phyloP scores from a whole-genome alignment of 2,888 invertebrate genomes.

The Bembecia ichneumoniformis region DNA sequence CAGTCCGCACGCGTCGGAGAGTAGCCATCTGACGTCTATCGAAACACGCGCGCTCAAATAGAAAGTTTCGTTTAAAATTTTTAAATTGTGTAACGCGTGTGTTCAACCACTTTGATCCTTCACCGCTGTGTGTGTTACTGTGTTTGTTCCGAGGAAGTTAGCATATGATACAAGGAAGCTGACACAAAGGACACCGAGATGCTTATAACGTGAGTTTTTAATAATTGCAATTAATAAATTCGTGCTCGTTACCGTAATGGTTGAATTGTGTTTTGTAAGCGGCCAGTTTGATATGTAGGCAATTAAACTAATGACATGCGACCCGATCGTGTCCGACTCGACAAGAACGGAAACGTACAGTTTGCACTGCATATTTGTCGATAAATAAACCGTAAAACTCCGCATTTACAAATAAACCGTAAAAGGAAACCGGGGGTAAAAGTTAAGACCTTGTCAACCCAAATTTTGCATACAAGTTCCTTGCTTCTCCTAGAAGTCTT shows the following conservation, averaged over 20 bases:
- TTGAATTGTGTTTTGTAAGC: conserved; percentile 14
- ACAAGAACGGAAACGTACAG: not conserved
- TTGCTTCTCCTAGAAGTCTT: no score
- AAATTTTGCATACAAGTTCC: no score
- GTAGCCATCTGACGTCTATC: conserved; percentile 19
- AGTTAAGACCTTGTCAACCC: no score
- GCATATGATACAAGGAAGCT: conserved; percentile 54
- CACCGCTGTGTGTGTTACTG: conserved; percentile 26
- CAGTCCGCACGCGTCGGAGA: conserved; percentile 27
- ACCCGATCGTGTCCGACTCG: not conserved
- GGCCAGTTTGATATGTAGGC: conserved; percentile 2
- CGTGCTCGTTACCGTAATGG: conserved; percentile 32
- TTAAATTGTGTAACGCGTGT: conserved; percentile 1
- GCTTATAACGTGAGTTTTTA: conserved; percentile 63
- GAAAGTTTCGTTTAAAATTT: conserved; percentile 35
- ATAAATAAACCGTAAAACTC: conserved; percentile 1
- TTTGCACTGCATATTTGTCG: not conserved
- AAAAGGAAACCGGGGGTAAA: not conserved
- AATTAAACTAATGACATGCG: conserved; percentile 6
- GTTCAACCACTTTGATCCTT: conserved; percentile 10
- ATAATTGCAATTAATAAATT: conserved; percentile 9
- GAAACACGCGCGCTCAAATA: conserved; percentile 43
- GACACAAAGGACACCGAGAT: conserved; percentile 37
- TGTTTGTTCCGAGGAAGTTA: conserved; percentile 43
- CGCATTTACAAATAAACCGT: not conserved